Evolutionary conservation across 2,113 vertebrate genomes (phyloP), one percentile per base, ranked within the genome.

Genomic region (Tetraodon nigroviridis): DNA sequence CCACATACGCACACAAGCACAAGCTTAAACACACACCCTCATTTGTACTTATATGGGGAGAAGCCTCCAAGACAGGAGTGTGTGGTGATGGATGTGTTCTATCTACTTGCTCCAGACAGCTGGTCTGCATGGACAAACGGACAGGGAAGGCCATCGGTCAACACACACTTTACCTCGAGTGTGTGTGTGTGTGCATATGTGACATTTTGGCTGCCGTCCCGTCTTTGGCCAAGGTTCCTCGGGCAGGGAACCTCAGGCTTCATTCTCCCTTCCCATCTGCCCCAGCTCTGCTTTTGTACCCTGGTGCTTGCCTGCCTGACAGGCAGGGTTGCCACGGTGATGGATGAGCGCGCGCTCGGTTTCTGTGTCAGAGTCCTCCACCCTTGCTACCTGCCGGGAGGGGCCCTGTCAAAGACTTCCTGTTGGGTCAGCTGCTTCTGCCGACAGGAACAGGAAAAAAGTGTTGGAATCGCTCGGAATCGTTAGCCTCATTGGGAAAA

Each of bases 241-340:
- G 24, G 68, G 72, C 67, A 55, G 70, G 79, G 60, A 73, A 79
- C 77, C 72, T 45, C 13, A 2, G 51, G 75, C 67, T 80, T 62
- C 69, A 12, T 64, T 58, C 54, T 89, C 87, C 84, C 87, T 85
- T 73, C 71, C 84, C 87, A 89, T 89, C 87, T 89, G 87, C 84
- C 85, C 82, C 61, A 6, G 83, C 75, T 37, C 69, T 21, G 55
- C 76, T 78, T 68, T 52, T 32, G 51, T 14, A 27, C 81, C 84
- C 83, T 80, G 51, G 37, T 12, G 76, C 82, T 82, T 79, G 64
- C 66, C 6, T 16, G 29, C 42, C 79, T 87, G 85, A 87, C 87
- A 85, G 75, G 54, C 61, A 12, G 72, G 50, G 79, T 87, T 86
- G 82, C 79, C 67, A 80, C 60, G 0, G 78, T 87, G 87, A 89